phyloP scores from a whole-genome alignment of 2,797 vertebrate genomes.

The Tenualosa ilisha region DNA sequence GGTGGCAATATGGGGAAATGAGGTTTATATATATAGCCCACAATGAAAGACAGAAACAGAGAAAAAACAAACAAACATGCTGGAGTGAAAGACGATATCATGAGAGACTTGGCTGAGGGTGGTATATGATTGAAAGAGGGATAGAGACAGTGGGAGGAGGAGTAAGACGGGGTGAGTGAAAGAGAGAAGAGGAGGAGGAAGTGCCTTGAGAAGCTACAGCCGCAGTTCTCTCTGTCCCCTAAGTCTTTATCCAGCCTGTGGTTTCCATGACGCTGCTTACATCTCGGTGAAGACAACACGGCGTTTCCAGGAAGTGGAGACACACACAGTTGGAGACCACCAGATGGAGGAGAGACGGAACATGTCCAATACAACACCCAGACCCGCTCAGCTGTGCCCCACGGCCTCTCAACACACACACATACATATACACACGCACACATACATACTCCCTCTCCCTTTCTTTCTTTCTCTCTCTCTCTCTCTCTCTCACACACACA shows the following conservation, averaged over 20 bases:
- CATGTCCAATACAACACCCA: slow-evolving; percentile 3
- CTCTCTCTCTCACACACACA: too few relatives aligned
- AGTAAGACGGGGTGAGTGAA: neutral
- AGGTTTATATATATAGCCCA: neutral
- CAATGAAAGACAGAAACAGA: neutral
- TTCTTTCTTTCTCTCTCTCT: too few relatives aligned
- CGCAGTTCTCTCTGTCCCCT: slow-evolving; percentile 8
- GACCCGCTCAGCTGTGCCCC: neutral
- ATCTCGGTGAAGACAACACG: slow-evolving; percentile 7
- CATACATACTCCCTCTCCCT: neutral
- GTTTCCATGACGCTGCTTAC: slow-evolving; percentile 21
- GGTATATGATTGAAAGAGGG: neutral
- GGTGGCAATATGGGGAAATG: neutral
- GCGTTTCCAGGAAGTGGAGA: slow-evolving; percentile 17
- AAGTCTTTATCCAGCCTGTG: slow-evolving; percentile 15
- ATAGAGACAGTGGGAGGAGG: slow-evolving; percentile 16
- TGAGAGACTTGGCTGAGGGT: neutral
- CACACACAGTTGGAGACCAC: slow-evolving; percentile 12
- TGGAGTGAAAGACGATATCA: neutral
- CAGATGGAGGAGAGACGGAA: slow-evolving; percentile 27
- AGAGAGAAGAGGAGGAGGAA: neutral
- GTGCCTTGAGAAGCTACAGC: slow-evolving; percentile 21
- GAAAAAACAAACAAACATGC: neutral
- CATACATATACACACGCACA: neutral
- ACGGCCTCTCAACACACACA: neutral